Conservation (phyloP, 2,113 vertebrate species). For the Cinclus cinclus region DNA sequence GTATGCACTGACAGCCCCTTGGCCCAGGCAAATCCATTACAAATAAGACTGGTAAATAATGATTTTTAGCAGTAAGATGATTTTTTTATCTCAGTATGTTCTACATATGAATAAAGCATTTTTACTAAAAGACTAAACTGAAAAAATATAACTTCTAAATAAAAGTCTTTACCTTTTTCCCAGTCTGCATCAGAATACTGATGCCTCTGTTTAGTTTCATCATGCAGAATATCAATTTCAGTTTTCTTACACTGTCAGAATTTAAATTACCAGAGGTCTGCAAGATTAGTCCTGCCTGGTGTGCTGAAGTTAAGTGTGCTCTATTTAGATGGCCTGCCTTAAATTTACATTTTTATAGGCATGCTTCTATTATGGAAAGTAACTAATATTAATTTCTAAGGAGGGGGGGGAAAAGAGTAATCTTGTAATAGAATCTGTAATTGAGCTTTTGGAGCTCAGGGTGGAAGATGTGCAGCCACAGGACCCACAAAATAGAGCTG, state of each 20-base stretch:
- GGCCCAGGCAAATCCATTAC: not conserved
- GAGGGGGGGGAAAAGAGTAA: accelerated
- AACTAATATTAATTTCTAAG: slow-evolving; percentile 16
- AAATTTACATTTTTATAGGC: slow-evolving; percentile 40
- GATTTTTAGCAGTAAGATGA: not conserved
- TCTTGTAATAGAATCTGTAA: not conserved
- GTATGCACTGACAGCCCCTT: not conserved
- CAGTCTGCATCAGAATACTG: not conserved
- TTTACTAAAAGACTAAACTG: not conserved
- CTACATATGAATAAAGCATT: not conserved
- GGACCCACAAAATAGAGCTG: not conserved
- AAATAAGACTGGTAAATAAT: not conserved
- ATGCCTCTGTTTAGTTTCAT: not conserved
- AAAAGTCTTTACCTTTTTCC: not conserved
- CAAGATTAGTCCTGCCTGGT: not conserved
- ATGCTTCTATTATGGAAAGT: not conserved
- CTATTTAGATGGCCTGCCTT: slow-evolving; percentile 2
- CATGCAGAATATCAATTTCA: not conserved
- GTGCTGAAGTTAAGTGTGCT: not conserved
- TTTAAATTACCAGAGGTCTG: slow-evolving; percentile 6
- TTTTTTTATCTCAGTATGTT: not conserved
- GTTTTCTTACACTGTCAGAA: not conserved
- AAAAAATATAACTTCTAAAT: not conserved
- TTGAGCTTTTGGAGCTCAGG: not conserved
- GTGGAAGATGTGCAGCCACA: not conserved